Base-by-base conservation (phyloP, 2,797 vertebrate species). In the Anguilla anguilla region DNA sequence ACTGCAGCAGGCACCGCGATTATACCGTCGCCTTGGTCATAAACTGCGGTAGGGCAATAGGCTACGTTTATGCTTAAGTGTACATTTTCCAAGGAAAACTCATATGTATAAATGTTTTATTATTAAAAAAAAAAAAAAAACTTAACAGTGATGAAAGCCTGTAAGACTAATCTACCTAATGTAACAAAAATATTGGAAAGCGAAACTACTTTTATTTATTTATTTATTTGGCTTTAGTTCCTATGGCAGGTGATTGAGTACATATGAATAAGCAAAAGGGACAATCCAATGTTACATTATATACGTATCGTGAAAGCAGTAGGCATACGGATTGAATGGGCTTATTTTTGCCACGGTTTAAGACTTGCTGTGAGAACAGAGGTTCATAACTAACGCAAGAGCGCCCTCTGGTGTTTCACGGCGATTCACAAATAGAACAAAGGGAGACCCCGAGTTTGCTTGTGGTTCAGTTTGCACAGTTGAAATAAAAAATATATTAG, bases 391-490 rank as follows among this genome's bases (percentile, higher is more conserved):
- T 93, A 88, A 93, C 92, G 92, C 77, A 93, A 93, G 92, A 95
- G 93, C 94, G 93, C 94, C 95, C 93, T 92, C 94, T 91, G 92
- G 95, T 92, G 95, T 25, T 22, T 1, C 0, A 46, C 2, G 6
- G 19, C 49, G 43, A 43, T 81, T 81, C 22, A 81, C 25, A 25
- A 81, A 25, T 81, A 19, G 11, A 46, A 31, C 39, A 79, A 43
- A 79, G 35, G 17, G 39, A 19, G 74, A 46, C 74, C 39, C 3
- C 17, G 13, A 69, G 28, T 69, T 46, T 46, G 72, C 72, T 81
- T 49, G 77, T 49, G 43, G 43, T 46, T 46, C 74, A 79, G 6
- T 46, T 19, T 43, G 25, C 10, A 31, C 61, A 77, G 11, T 0
- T 77, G 9, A 39, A 35, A 35, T 39, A 77, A 3, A 4, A 39